Evolutionary conservation across 2,797 vertebrate species (phyloP), one percentile per base, ranked within the genome.

Genomic region (Todus mexicanus): DNA sequence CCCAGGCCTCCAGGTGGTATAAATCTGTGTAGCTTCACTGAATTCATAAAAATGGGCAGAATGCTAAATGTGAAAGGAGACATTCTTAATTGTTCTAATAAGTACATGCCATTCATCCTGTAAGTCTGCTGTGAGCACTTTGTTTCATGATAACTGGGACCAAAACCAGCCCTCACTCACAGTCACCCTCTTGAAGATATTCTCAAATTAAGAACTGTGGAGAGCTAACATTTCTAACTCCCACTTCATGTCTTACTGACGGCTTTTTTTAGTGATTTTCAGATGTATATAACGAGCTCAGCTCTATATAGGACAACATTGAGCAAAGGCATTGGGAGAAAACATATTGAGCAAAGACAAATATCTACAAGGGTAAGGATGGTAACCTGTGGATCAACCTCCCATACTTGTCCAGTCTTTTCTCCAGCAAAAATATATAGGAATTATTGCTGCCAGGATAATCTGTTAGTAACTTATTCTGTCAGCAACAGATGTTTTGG

Each of bases 401-500:
- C 64, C 64, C 42, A 6, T 59, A 63, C 11, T 33, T 47, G 27
- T 40, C 18, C 56, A 69, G 35, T 11, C 77, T 51, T 40, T 11
- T 3, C 33, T 59, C 43, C 71, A 22, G 33, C 47, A 61, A 64
- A 71, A 87, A 23, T 21, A 40, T 23, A 22, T 56, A 37, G 42
- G 47, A 68, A 54, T 50, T 83, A 80, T 7, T 5, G 9, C 9
- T 51, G 65, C 40, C 42, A 8, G n/a, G 4, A 31, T 27, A 19
- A 83, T 54, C 69, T 29, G 12, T 76, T 85, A 83, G 43, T 64
- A 35, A 8, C 9, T 70, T 15, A 21, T 6, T 53, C 57, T 51
- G 26, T 22, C 73, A 95, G 61, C 90, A 81, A 50, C 59, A 77
- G 59, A 42, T 59, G 37, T 61, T 85, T 95, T 78, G 12, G 35